Evolutionary conservation across 2,888 invertebrate genomes (phyloP), one percentile per base, ranked within the genome.

Genomic region (Melitaea athalia): DNA sequence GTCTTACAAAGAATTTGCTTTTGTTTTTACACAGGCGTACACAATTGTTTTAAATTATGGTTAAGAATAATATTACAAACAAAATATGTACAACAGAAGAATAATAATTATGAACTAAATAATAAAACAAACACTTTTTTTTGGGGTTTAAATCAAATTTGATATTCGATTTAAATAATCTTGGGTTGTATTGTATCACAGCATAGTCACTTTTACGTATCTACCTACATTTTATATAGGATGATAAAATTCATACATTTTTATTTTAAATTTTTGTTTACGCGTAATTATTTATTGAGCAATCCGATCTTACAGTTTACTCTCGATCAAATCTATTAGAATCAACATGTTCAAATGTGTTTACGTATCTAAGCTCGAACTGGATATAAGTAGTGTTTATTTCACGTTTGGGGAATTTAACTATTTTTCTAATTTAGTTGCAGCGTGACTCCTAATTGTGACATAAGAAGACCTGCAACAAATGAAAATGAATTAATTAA

Each of bases 131-230:
- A 38, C 49, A 38, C 47, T 15, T 45, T 61, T 55, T 24, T 10
- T 17, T 8, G 24, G 11, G 55, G 3, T 62, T 55, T 47, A 57
- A 31, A 67, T 33, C 38, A 45, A 62, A 42, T 57, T 67, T 67
- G 53, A 42, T 55, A 55, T 24, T 24, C 3, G 60, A 52, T 52
- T 43, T 60, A 50, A 66, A 66, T 66, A n/a, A n/a, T n/a, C n/a
- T n/a, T n/a, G n/a, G n/a, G 61, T 66, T 66, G 55, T 55, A 47
- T 67, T 42, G 45, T 67, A 67, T 67, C 66, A 67, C 66, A 67
- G 66, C 38, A 49, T 47, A 17, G 53, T 47, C 45, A 55, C 11
- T 33, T 24, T 24, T 24, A 24, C 24, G 24, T 24, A n/a, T n/a
- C n/a, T n/a, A n/a, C n/a, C n/a, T n/a, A 24, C 24, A 24, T 24